Percentiles rank a stretch among this genome's conserved stretches.
These are phyloP conservation scores for Phyto melanocephala DNA, from an alignment of 2,888 invertebrate species.

Conservation along the genomic window DNA sequence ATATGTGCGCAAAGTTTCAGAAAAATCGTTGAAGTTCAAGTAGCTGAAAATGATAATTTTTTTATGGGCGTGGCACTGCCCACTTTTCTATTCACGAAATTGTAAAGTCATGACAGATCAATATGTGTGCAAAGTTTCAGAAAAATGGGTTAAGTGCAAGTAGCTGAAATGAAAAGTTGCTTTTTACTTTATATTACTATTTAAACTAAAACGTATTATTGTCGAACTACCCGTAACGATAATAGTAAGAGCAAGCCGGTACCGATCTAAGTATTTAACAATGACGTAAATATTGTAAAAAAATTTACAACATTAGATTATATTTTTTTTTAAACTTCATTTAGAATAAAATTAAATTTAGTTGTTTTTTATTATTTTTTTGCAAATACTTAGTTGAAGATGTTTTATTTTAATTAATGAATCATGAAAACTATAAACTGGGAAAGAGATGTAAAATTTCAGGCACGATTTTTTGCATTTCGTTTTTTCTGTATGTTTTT, in stretches of 20 bases:
- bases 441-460: constrained; percentile 29
- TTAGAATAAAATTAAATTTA: too few species aligned
- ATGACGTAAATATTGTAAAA: constrained; percentile 20
- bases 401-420: constrained; percentile 43
- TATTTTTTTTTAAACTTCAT: not conserved
- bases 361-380: not conserved
- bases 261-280: not conserved
- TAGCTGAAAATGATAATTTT: too few species aligned
- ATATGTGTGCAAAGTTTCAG: too few species aligned
- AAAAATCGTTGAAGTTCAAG: too few species aligned
- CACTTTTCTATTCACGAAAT: too few species aligned
- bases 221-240: not conserved
- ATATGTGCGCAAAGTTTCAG: too few species aligned
- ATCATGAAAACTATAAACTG: constrained; percentile 31
- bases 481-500: not conserved
- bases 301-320: not conserved
- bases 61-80: too few species aligned
- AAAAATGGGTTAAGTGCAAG: too few species aligned
- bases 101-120: too few species aligned
- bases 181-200: too few species aligned
- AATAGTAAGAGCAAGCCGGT: not conserved
- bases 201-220: not conserved
- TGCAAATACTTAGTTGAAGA: not conserved
- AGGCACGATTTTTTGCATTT: constrained; percentile 31
- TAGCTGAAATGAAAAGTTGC: too few species aligned